Base-by-base conservation (phyloP, 2,113 vertebrate genomes). In the Anas platyrhynchos region DNA sequence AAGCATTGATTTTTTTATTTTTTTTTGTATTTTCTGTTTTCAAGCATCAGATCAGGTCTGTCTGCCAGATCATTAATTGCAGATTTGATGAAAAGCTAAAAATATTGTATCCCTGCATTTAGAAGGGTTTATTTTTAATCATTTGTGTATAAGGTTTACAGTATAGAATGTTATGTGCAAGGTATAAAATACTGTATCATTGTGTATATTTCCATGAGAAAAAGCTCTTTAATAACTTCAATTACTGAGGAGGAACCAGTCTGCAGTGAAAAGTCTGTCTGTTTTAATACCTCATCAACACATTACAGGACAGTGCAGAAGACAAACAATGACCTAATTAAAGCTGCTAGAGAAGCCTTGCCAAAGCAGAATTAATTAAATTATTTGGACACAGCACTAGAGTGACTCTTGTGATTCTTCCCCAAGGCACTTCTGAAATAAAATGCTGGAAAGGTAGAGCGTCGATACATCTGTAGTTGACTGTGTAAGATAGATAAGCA, bases 1-100 rank as follows among this genome's bases (percentile, higher is more conserved):
- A 6, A 68, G 58, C 84, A 80, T 29, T 95, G 89, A 72, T 90
- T 90, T 88, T 95, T 88, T 78, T 68, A 56, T 79, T 94, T 88
- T 78, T 68, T 61, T 79, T 94, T 81, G 76, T 71, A 16, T 65
- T 63, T 82, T 55, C 43, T 88, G 25, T 91, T 89, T 88, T 90
- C 63, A 86, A 67, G 69, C 84, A 22, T 74, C 43, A 63, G 55
- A 58, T 90, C 48, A 5, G 81, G 44, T 88, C 75, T 76, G 52
- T 58, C 83, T 89, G 94, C 78, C 89, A 88, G 80, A 90, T 88
- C 75, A 90, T 93, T 65, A 88, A 61, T 43, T 94, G 38, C 66
- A 56, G 65, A 76, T 88, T 73, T 83, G 69, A 66, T 58, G 61
- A 94, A 92, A 86, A n/a, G 55, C 38, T 73, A 36, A 67, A 86